A percentile compares a stretch with the other conserved stretches of the same genome.
phyloP scores from a whole-genome alignment of 2,888 invertebrate species.

The Ichneumon xanthorius region DNA sequence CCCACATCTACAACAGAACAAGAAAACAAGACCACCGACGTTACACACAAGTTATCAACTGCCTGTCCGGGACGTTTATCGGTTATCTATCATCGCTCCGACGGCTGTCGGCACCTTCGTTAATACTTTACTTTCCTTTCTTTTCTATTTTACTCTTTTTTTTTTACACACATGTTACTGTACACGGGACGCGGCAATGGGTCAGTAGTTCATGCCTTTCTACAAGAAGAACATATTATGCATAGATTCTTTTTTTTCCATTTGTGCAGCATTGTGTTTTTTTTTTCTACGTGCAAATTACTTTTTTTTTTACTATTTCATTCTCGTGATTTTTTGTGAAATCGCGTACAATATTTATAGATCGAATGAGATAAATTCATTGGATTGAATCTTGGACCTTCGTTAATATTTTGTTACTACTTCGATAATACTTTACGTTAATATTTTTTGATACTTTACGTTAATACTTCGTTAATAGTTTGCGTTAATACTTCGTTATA shows the following conservation, averaged over 20 bases:
- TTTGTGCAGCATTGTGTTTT: neutral
- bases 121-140: slow-evolving; percentile 26
- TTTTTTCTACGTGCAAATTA: neutral
- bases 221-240: slow-evolving; percentile 35
- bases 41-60: slow-evolving; percentile 84
- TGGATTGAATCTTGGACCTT: neutral
- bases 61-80: slow-evolving; percentile 80
- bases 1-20: slow-evolving; percentile 85
- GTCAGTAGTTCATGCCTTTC: slow-evolving; percentile 56
- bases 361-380: neutral
- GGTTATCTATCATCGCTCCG: slow-evolving; percentile 76
- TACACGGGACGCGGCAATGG: neutral
- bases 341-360: slow-evolving; percentile 36
- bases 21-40: slow-evolving; percentile 84
- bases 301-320: slow-evolving; percentile 9
- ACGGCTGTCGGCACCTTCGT: slow-evolving; percentile 61
- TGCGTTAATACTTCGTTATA: neutral
- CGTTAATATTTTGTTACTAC: neutral
- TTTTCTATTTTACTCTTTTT: neutral
- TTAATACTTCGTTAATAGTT: too few species aligned
- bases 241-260: neutral
- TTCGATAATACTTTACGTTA: too few species aligned
- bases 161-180: neutral
- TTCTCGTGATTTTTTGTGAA: slow-evolving; percentile 52
- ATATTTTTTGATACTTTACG: too few species aligned